phyloP scores from a whole-genome alignment of 2,113 vertebrate genomes.

The Callionymus lyra region DNA sequence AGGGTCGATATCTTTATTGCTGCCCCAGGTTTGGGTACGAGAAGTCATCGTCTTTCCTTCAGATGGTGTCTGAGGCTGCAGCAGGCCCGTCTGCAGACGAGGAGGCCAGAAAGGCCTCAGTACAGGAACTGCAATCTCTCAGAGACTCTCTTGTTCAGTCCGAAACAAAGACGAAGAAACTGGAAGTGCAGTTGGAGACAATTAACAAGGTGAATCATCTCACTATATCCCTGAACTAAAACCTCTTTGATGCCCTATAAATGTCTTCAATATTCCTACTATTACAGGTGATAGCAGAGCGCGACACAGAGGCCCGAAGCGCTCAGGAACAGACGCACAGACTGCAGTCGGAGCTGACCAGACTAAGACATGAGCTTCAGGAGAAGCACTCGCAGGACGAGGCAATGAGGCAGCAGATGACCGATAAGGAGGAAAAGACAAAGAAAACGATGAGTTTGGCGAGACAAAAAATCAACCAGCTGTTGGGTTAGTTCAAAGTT shows the following conservation, averaged over 20 bases:
- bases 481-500: conserved; percentile 59
- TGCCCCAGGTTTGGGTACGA: not conserved
- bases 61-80: conserved; percentile 76
- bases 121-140: conserved; percentile 81
- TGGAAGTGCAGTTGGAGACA: conserved; percentile 80
- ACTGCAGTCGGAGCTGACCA: conserved; percentile 76
- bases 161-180: conserved; percentile 72
- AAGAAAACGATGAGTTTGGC: conserved; percentile 83
- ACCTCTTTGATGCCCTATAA: not conserved
- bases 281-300: conserved; percentile 74
- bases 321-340: conserved; percentile 79
- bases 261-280: too few relatives aligned
- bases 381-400: conserved; percentile 82
- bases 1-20: not conserved
- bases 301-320: conserved; percentile 73
- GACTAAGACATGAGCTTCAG: conserved; percentile 83
- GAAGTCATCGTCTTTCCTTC: not conserved
- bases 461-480: conserved; percentile 85
- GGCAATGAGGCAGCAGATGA: conserved; percentile 79
- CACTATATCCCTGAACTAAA: not conserved
- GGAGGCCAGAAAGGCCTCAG: conserved; percentile 75
- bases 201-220: conserved; percentile 73
- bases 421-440: conserved; percentile 91
- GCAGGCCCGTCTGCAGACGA: conserved; percentile 73
- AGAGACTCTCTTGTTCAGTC: conserved; percentile 76